Percentiles rank a stretch among this genome's conserved stretches.
These are phyloP conservation scores for Isurus oxyrinchus DNA, from an alignment of 2,113 vertebrate genomes.

Conservation along the genomic window DNA sequence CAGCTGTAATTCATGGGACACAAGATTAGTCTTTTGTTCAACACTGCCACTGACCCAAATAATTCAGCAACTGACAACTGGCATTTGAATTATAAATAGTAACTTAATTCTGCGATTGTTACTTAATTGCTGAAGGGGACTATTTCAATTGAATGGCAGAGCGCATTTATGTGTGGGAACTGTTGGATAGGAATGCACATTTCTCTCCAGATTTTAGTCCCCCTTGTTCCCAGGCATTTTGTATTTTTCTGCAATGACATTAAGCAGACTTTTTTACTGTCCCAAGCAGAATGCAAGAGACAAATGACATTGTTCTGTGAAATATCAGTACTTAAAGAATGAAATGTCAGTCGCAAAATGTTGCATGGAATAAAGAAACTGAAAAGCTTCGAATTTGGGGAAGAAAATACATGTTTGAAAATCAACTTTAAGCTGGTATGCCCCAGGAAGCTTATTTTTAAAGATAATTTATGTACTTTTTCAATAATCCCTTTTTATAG, in stretches of 20 bases:
- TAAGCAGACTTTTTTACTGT: not conserved
- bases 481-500: not conserved
- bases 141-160: not conserved
- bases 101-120: not conserved
- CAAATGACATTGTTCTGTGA: slow-evolving; percentile 7
- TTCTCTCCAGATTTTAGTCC: not conserved
- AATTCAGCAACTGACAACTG: slow-evolving; percentile 13
- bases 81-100: not conserved
- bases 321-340: not conserved
- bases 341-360: not conserved
- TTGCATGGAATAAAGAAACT: not conserved
- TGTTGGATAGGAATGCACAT: not conserved
- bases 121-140: not conserved
- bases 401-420: not conserved
- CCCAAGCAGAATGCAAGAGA: not conserved
- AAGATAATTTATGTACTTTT: not conserved
- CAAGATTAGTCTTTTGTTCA: not conserved
- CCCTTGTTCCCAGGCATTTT: not conserved
- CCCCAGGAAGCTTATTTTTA: not conserved
- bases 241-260: not conserved
- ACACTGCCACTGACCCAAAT: slow-evolving; percentile 5
- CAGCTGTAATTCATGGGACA: slow-evolving; percentile 1
- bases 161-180: not conserved
- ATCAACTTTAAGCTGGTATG: not conserved
- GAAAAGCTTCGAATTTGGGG: not conserved